Evolutionary conservation across 2,888 invertebrate species (phyloP), one percentile per base, ranked within the genome.

Genomic region (Spodoptera exigua): DNA sequence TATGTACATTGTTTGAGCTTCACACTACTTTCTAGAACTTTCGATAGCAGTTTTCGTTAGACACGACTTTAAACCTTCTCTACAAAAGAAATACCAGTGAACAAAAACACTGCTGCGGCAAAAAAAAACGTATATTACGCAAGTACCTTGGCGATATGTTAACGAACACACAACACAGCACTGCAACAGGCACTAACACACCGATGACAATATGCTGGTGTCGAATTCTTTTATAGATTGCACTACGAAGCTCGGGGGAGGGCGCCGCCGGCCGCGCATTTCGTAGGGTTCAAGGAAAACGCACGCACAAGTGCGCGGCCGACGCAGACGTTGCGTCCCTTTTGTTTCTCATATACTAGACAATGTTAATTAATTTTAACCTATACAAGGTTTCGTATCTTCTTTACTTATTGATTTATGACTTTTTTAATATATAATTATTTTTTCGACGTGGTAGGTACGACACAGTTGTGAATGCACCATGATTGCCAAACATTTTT

Each of bases 171-270:
- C 91, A 90, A 93, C 92, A 92, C 93, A 83, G 81, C 91, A 92
- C 93, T 88, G 84, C 90, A 87, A 88, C 87, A 90, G 83, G 74
- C 88, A 92, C 92, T 86, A 83, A 89, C 85, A 82, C 87, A 92
- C 89, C 89, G 90, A 89, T 91, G 89, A 86, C 89, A 87, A 83
- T 79, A 81, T 77, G 77, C 74, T 81, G 82, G 76, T 83, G 82
- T 72, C 80, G 79, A 88, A 89, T 91, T 87, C 92, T 93, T 93
- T 87, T 93, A 93, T 93, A 93, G 89, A 91, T 84, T 89, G 90
- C 87, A 89, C 76, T 76, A 76, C 77, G 75, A 84, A 79, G 83
- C 65, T 51, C 58, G 81, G 87, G 86, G 90, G 84, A 89, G 90
- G 92, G 92, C 84, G 91, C 54, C 70, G 70, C 67, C 65, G 71